A percentile compares a stretch with the other conserved stretches of the same genome.
Conservation (phyloP, 2,797 vertebrate species). For the Protosalanx chinensis region DNA sequence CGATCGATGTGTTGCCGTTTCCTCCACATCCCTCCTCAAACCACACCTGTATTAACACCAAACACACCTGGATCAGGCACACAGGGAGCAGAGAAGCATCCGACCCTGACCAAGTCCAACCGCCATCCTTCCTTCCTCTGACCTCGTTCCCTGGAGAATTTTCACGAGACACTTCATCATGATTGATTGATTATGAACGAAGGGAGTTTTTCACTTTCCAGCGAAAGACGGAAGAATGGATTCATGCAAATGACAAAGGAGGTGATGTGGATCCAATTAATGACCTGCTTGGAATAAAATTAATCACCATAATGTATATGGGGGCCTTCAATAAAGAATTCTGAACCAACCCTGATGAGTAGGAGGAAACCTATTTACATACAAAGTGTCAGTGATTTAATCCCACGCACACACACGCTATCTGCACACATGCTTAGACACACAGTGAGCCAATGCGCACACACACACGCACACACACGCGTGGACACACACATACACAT, state of each 20-base stretch:
- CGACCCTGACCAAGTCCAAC: background rate
- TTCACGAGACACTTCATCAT: background rate
- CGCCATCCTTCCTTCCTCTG: background rate
- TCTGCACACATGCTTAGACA: no score
- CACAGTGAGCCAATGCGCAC: no score
- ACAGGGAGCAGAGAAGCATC: background rate
- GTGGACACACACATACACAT: no score
- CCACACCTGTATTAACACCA: no score
- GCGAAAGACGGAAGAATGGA: background rate
- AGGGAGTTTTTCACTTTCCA: constrained; percentile 1
- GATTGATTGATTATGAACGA: constrained; percentile 5
- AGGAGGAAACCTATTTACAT: background rate
- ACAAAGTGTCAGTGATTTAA: background rate
- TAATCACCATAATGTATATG: constrained; percentile 31
- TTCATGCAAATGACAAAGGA: background rate
- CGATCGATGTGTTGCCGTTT: no score
- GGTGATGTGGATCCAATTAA: constrained; percentile 16
- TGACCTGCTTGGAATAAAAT: constrained; percentile 34
- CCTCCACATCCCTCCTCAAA: no score
- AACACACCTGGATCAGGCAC: no score
- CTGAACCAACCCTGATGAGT: background rate
- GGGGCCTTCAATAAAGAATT: constrained; percentile 25
- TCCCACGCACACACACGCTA: no score
- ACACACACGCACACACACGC: no score
- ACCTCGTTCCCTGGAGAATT: background rate